Conservation (phyloP, 2,888 invertebrate genomes). For the Sinelater perroti region DNA sequence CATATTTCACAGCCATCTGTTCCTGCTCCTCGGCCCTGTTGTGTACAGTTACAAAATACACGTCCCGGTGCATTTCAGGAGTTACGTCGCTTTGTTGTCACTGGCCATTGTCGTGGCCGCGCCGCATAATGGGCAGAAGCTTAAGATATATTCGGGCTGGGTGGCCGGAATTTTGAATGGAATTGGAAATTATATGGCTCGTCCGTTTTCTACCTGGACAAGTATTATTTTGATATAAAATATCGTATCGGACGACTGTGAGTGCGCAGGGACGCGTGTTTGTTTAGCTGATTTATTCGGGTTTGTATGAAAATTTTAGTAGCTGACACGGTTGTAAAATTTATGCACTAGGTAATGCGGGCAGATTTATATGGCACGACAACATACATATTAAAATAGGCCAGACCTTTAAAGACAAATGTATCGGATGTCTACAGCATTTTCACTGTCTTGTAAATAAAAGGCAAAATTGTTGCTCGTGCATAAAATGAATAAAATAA, state of each 20-base stretch:
- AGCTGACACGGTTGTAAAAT: no score
- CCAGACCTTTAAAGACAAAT: no score
- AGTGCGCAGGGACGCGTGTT: conserved; percentile 15
- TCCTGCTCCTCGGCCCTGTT: conserved; percentile 31
- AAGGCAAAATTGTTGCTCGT: no score
- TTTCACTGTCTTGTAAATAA: no score
- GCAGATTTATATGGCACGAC: no score
- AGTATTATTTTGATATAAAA: conserved; percentile 22
- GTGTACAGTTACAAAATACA: conserved; percentile 16
- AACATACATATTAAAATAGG: no score
- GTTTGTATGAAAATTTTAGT: background rate
- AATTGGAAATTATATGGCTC: conserved; percentile 29
- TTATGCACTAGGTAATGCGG: no score
- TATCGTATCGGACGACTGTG: conserved; percentile 14
- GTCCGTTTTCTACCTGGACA: conserved; percentile 25
- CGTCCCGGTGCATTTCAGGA: conserved; percentile 34
- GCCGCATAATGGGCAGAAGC: conserved; percentile 30
- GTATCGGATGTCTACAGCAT: no score
- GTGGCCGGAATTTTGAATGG: conserved; percentile 35
- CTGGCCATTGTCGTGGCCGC: conserved; percentile 25
- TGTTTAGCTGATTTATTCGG: conserved; percentile 13
- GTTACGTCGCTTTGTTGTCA: conserved; percentile 37
- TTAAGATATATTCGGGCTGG: conserved; percentile 34
- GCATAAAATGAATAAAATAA: no score
- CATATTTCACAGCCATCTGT: conserved; percentile 44